Evolutionary conservation across 53 echinoderm and acorn worm genomes (phyloP).

Genomic region (Mesocentrotus franciscanus): DNA sequence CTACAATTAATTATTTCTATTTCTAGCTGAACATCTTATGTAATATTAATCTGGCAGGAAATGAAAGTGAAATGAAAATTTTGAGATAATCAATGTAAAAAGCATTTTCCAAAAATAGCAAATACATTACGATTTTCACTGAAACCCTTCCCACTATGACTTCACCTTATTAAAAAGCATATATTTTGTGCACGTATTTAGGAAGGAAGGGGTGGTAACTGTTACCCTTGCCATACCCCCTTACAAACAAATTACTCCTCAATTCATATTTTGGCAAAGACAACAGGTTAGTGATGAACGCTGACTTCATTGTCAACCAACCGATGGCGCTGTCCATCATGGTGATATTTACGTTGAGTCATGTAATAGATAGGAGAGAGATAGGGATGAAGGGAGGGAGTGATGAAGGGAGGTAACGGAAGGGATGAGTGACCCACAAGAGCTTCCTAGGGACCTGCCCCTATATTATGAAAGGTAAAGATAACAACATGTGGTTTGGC

Average conservation of each 20-base stretch:
- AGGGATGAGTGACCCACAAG: constrained; percentile 10
- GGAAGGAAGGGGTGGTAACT: constrained; percentile 1
- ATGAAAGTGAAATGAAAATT: too few species aligned
- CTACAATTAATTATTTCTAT: too few species aligned
- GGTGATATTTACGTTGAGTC: constrained; percentile 41
- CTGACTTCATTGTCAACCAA: constrained; percentile 31
- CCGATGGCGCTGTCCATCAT: constrained; percentile 44
- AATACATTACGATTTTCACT: too few species aligned
- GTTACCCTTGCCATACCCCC: background rate
- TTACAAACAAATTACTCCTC: background rate
- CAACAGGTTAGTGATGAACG: background rate
- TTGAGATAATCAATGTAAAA: too few species aligned
- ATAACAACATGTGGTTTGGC: background rate
- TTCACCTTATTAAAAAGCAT: too few species aligned
- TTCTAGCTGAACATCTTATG: too few species aligned
- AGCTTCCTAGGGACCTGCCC: background rate
- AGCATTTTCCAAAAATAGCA: too few species aligned
- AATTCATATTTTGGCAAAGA: constrained; percentile 14
- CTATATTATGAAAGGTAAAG: background rate
- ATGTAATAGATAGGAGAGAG: background rate
- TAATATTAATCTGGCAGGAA: too few species aligned
- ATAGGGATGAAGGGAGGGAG: constrained; percentile 17
- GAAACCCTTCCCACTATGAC: too few species aligned
- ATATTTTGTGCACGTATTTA: background rate
- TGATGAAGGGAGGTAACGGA: constrained; percentile 16